Base-by-base conservation (phyloP, 1,140 invertebrate species). In the Pararge aegeria region DNA sequence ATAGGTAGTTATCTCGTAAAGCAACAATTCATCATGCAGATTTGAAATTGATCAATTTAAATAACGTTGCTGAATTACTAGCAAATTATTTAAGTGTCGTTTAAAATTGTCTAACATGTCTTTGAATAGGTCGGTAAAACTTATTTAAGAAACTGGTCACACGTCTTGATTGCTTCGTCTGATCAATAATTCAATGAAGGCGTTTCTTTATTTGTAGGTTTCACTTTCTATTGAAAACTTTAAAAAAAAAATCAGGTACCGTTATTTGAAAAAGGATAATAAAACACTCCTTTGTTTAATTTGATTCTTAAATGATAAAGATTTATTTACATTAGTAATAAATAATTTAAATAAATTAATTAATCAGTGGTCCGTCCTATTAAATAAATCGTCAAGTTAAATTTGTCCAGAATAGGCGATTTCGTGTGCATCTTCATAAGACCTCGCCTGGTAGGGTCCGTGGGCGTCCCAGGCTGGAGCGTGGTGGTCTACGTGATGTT, bases 351-450 rank as follows among this genome's bases (percentile, higher is more conserved):
- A 83, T 80, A 83, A 86, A 83, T 87, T 82, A 87, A 80, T 87
- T 82, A 87, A 66, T 79, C 75, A 73, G 76, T 82, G 83, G 82
- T 87, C 83, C 80, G 73, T 83, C 66, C 64, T 75, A 67, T 67
- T 65, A 73, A 71, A 76, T 73, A 76, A 67, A 64, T 12, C 0
- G 13, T 56, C 55, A 63, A 49, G 69, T 80, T 90, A 90, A 37
- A 90, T 74, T 79, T 94, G 92, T 53, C 86, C 93, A 56, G 90
- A 91, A 87, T 94, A 95, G 34, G 94, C 94, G 70, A 94, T 87
- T 75, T 94, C 92, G 70, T 94, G 93, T 21, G 92, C 92, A 70
- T 86, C 83, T 88, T 91, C 75, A 89, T 79, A 78, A 68, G 81
- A 83, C 79, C 91, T 78, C 19, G 89, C 91, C 50, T 91, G 90